Conservation (phyloP, 2,797 vertebrate genomes). For the Uromys caudimaculatus region DNA sequence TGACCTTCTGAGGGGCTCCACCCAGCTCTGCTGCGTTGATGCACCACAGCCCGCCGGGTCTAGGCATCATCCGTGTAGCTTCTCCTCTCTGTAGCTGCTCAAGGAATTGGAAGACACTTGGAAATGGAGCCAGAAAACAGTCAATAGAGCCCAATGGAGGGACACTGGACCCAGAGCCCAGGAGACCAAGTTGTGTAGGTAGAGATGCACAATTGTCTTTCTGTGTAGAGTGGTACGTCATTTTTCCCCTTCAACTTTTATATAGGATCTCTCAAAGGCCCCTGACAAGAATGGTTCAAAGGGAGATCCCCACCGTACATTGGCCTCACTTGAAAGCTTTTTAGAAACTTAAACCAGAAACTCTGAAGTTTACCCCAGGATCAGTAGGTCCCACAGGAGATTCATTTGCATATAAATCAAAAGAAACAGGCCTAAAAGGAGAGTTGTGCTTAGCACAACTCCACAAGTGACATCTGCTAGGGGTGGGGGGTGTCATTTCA, state of each 20-base stretch:
- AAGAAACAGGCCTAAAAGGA: background rate
- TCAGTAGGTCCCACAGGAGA: background rate
- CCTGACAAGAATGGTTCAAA: background rate
- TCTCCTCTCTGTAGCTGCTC: background rate
- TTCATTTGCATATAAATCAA: background rate
- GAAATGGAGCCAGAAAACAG: background rate
- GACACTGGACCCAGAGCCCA: accelerated
- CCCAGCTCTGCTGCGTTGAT: background rate
- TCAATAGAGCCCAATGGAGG: background rate
- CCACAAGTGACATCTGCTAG: background rate
- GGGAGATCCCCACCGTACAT: background rate
- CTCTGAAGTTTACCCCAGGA: background rate
- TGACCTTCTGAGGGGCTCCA: constrained; percentile 56
- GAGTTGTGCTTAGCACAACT: background rate
- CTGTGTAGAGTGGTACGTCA: background rate
- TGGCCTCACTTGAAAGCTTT: background rate
- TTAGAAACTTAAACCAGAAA: background rate
- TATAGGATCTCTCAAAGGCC: background rate
- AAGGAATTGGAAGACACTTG: background rate
- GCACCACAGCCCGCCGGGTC: background rate
- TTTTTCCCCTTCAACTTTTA: background rate
- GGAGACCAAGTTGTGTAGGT: background rate
- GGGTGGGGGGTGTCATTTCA: background rate
- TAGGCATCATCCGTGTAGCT: background rate
- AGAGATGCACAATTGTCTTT: background rate